Conservation (phyloP, 2,797 vertebrate genomes). For the Melanotaenia boesemani region DNA sequence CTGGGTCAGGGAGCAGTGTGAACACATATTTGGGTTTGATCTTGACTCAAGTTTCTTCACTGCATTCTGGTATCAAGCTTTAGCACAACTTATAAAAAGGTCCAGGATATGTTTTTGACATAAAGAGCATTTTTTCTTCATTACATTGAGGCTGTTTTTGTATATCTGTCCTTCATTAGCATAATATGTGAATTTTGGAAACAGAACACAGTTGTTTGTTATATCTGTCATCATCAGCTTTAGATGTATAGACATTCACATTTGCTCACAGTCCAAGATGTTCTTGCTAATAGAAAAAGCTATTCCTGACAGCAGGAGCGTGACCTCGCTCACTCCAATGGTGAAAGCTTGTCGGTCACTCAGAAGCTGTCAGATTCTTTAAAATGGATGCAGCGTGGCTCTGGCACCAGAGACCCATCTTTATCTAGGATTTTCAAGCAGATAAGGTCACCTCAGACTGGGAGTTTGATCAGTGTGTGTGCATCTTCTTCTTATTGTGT, state of each 20-base stretch:
- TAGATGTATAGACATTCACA: constrained; percentile 18
- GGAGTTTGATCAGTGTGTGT: constrained; percentile 33
- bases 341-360: constrained; percentile 35
- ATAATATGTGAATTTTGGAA: too few relatives aligned
- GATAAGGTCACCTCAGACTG: constrained; percentile 51
- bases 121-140: too few relatives aligned
- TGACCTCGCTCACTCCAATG: constrained; percentile 50
- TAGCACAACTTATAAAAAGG: not conserved
- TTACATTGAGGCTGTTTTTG: too few relatives aligned
- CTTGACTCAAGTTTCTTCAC: constrained; percentile 9
- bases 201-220: too few relatives aligned
- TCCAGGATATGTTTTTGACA: too few relatives aligned
- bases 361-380: constrained; percentile 25
- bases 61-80: not conserved
- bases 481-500: constrained; percentile 4
- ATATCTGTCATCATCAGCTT: not conserved
- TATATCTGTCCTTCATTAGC: too few relatives aligned
- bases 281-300: constrained; percentile 74
- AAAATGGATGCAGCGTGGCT: constrained; percentile 20
- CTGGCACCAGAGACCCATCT: constrained; percentile 23
- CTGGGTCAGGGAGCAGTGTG: constrained; percentile 27
- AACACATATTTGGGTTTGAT: constrained; percentile 25
- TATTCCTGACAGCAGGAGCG: constrained; percentile 75
- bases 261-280: constrained; percentile 69
- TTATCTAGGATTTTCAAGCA: constrained; percentile 36